Evolutionary conservation across 2,888 invertebrate species (phyloP).

Genomic region (Barypeithes pellucidus): DNA sequence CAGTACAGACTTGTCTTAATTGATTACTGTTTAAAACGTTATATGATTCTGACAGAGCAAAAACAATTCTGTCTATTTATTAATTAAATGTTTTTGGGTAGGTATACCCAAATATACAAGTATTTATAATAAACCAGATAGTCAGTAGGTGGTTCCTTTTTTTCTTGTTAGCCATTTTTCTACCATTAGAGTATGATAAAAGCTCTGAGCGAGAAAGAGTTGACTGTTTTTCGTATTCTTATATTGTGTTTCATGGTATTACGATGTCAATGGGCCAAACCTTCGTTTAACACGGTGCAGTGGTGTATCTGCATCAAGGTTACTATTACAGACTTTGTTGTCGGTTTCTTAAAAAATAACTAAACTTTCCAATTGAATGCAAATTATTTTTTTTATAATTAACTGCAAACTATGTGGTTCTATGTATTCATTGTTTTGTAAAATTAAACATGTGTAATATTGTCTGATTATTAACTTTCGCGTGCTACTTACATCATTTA

Average conservation of each 20-base stretch:
- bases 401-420: slow-evolving; percentile 7
- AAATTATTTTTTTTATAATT: slow-evolving; percentile 18
- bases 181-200: too few relatives aligned
- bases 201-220: too few relatives aligned
- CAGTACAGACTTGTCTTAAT: too few relatives aligned
- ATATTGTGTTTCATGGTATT: not conserved
- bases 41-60: too few relatives aligned
- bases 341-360: slow-evolving; percentile 19
- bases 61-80: too few relatives aligned
- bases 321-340: slow-evolving; percentile 22
- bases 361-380: slow-evolving; percentile 29
- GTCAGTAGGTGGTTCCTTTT: too few relatives aligned
- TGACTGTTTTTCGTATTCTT: too few relatives aligned
- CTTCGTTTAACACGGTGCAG: slow-evolving; percentile 3
- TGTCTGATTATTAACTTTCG: slow-evolving; percentile 30
- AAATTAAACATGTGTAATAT: slow-evolving; percentile 26
- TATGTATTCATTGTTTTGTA: slow-evolving; percentile 1
- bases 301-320: slow-evolving; percentile 23
- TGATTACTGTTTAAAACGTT: too few relatives aligned
- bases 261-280: slow-evolving; percentile 7
- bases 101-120: too few relatives aligned
- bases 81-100: too few relatives aligned
- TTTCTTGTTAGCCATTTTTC: too few relatives aligned
- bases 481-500: slow-evolving; percentile 10
- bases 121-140: too few relatives aligned